A percentile compares a stretch with the other conserved stretches of the same genome.
Conservation (phyloP, 2,797 vertebrate species). For the Schizopygopsis malacanthus region DNA sequence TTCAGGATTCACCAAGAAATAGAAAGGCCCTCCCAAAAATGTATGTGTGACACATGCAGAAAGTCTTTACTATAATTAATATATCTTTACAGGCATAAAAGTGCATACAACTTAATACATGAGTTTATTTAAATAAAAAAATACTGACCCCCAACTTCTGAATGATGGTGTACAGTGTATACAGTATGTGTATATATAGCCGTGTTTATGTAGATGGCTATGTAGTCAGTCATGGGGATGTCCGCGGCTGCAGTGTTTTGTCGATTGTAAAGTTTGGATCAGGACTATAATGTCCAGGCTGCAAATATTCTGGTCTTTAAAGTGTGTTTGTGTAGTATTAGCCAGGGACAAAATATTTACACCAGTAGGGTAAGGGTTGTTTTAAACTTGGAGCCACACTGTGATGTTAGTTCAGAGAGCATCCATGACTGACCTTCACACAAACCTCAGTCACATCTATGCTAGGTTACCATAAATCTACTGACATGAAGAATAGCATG, state of each 20-base stretch:
- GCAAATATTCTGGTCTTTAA: slow-evolving; percentile 29
- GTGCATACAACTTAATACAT: background rate
- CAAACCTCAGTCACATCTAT: slow-evolving; percentile 11
- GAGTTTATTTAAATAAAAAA: background rate
- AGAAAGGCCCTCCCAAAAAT: background rate
- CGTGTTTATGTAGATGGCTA: background rate
- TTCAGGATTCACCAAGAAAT: background rate
- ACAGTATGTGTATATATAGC: background rate
- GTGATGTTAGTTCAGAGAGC: slow-evolving; percentile 35
- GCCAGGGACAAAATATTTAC: slow-evolving; percentile 61
- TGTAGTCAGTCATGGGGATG: background rate
- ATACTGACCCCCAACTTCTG: background rate
- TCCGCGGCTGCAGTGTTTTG: slow-evolving; percentile 8
- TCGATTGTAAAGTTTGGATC: slow-evolving; percentile 5
- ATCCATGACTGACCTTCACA: slow-evolving; percentile 46
- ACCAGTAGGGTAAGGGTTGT: slow-evolving; percentile 27
- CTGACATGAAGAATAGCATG: background rate
- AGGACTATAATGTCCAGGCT: slow-evolving; percentile 23
- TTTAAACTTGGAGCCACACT: slow-evolving; percentile 47
- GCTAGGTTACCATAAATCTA: background rate
- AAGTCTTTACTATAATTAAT: background rate
- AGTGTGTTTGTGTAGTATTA: slow-evolving; percentile 56
- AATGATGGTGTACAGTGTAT: background rate
- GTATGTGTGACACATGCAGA: background rate
- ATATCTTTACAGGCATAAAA: background rate